Percentiles rank a stretch among this genome's conserved stretches.
Conservation (phyloP, 2,113 vertebrate genomes). For the Turnix velox region DNA sequence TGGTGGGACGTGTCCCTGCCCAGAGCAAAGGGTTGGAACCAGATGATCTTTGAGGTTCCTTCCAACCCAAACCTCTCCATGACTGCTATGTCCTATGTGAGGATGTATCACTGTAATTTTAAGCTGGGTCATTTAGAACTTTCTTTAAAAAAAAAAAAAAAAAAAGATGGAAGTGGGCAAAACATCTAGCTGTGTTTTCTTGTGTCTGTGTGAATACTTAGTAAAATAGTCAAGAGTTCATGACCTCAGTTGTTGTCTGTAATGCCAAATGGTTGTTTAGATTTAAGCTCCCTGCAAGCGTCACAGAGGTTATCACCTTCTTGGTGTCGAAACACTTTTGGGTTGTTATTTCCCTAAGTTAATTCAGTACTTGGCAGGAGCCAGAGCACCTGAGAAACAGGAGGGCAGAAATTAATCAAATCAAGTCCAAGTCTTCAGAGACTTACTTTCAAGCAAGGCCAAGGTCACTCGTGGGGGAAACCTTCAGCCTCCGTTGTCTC, state of each 20-base stretch:
- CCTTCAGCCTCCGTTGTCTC: conserved; percentile 28
- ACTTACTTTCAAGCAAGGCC: conserved; percentile 41
- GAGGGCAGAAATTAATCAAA: conserved; percentile 68
- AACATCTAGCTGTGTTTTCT: not conserved
- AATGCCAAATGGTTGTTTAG: not conserved
- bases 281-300: not conserved
- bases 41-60: too few relatives aligned
- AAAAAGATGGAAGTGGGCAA: not conserved
- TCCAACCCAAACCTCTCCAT: too few relatives aligned
- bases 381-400: not conserved
- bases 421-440: conserved; percentile 37
- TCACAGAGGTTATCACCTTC: not conserved
- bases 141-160: not conserved
- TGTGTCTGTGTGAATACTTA: not conserved
- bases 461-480: conserved; percentile 61
- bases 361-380: not conserved
- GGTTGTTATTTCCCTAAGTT: not conserved
- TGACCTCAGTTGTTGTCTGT: not conserved
- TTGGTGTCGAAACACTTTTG: not conserved
- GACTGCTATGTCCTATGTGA: not conserved
- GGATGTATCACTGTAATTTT: not conserved
- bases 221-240: not conserved
- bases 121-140: not conserved
- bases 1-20: too few relatives aligned
- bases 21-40: too few relatives aligned